Conservation (phyloP, 2,797 vertebrate genomes). For the Hyperoplus lanceolatus region DNA sequence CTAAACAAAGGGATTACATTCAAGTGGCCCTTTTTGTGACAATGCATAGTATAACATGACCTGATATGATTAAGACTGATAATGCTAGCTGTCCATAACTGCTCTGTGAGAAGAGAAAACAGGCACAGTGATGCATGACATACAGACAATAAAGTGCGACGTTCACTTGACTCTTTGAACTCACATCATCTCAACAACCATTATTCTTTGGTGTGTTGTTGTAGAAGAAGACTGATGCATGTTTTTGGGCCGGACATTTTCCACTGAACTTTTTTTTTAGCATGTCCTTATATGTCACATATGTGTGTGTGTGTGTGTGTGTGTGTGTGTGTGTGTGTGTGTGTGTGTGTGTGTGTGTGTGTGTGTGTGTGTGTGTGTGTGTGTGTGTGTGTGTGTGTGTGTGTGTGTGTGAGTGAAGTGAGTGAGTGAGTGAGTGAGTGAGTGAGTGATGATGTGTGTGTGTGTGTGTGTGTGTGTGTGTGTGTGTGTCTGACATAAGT, state of each 20-base stretch:
- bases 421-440: no score
- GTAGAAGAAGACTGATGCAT: slow-evolving; percentile 11
- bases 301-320: neutral
- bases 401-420: no score
- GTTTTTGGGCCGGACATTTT: slow-evolving; percentile 3
- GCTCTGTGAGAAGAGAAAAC: neutral
- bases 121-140: neutral
- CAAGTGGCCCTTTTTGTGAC: slow-evolving; percentile 31
- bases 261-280: neutral
- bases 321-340: no score
- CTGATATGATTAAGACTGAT: slow-evolving; percentile 24
- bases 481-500: no score
- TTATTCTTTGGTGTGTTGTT: slow-evolving; percentile 7
- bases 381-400: no score
- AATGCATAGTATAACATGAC: neutral
- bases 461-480: no score
- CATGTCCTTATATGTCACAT: slow-evolving; percentile 8
- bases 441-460: no score
- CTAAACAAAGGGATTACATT: slow-evolving; percentile 22
- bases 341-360: no score
- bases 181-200: slow-evolving; percentile 17
- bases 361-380: no score
- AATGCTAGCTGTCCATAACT: neutral
- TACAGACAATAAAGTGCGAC: slow-evolving; percentile 16
- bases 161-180: slow-evolving; percentile 19